These are phyloP conservation scores for Hippocampus barbouri DNA, from an alignment of 2,113 vertebrate genomes.

Conservation along the genomic window DNA sequence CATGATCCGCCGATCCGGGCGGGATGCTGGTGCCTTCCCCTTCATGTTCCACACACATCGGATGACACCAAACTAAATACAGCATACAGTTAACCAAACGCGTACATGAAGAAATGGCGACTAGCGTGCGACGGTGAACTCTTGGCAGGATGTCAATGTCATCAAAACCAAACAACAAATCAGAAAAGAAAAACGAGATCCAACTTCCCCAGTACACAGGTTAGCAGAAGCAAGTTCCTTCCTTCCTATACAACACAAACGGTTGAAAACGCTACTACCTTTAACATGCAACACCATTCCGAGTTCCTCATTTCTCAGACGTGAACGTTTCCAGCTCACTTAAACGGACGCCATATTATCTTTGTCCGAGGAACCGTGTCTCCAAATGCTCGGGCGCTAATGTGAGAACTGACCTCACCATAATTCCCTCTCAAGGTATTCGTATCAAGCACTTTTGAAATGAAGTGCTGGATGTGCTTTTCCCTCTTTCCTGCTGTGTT, in stretches of 20 bases:
- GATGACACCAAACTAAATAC: conserved; percentile 35
- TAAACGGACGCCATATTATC: conserved; percentile 56
- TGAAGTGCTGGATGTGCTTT: conserved; percentile 55
- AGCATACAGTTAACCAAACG: conserved; percentile 21
- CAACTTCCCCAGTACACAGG: conserved; percentile 59
- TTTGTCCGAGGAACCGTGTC: conserved; percentile 35
- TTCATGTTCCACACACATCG: conserved; percentile 49
- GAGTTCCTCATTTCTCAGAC: conserved; percentile 60
- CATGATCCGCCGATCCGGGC: conserved; percentile 45
- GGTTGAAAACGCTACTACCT: conserved; percentile 48
- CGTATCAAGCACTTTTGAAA: conserved; percentile 69
- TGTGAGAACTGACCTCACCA: conserved; percentile 58
- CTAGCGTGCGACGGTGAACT: conserved; percentile 43
- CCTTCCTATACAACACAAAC: conserved; percentile 66
- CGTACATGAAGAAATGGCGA: conserved; percentile 45
- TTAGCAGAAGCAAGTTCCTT: conserved; percentile 60
- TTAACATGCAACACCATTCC: conserved; percentile 68
- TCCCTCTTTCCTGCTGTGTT: conserved; percentile 55
- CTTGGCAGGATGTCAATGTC: conserved; percentile 29
- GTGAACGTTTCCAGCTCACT: conserved; percentile 46
- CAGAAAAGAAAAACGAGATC: conserved; percentile 27
- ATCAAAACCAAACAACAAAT: too few relatives aligned
- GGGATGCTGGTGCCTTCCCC: conserved; percentile 60
- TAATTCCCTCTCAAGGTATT: conserved; percentile 68
- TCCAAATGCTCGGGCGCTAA: conserved; percentile 60